phyloP scores from a whole-genome alignment of 2,797 vertebrate species.

The Pseudochaenichthys georgianus region DNA sequence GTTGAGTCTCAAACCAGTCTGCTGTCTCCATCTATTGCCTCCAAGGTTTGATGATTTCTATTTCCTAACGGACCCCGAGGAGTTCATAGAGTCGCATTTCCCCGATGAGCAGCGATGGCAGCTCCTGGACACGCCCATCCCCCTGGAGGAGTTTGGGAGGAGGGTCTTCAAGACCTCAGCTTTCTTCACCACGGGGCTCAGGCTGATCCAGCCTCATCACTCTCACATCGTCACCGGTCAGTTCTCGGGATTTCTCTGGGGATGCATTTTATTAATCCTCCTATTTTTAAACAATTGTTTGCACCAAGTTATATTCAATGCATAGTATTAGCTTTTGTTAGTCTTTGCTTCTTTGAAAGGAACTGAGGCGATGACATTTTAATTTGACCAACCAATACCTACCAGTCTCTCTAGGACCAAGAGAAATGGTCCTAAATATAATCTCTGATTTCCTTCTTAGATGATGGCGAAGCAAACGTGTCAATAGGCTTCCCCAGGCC shows the following conservation, averaged over 20 bases:
- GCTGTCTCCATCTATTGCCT: constrained; percentile 51
- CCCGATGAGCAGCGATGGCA: constrained; percentile 88
- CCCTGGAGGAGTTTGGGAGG: constrained; percentile 83
- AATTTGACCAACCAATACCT: neutral
- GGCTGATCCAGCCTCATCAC: constrained; percentile 82
- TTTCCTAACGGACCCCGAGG: constrained; percentile 88
- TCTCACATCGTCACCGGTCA: constrained; percentile 84
- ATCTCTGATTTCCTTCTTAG: constrained; percentile 65
- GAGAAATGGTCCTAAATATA: neutral
- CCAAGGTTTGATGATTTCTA: constrained; percentile 88
- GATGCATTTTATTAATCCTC: neutral
- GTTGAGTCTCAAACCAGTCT: constrained; percentile 37
- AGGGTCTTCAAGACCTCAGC: constrained; percentile 87
- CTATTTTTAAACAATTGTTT: neutral
- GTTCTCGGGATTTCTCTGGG: neutral
- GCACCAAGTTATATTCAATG: neutral
- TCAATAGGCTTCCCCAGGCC: constrained; percentile 78
- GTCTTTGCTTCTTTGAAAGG: neutral
- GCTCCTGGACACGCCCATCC: constrained; percentile 79
- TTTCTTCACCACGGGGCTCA: constrained; percentile 85
- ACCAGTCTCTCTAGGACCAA: neutral
- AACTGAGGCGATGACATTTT: neutral
- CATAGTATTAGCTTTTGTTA: neutral
- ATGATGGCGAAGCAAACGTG: constrained; percentile 83
- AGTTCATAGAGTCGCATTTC: constrained; percentile 86